Conservation (phyloP, 2,113 vertebrate species). For the Chloroceryle aenea region DNA sequence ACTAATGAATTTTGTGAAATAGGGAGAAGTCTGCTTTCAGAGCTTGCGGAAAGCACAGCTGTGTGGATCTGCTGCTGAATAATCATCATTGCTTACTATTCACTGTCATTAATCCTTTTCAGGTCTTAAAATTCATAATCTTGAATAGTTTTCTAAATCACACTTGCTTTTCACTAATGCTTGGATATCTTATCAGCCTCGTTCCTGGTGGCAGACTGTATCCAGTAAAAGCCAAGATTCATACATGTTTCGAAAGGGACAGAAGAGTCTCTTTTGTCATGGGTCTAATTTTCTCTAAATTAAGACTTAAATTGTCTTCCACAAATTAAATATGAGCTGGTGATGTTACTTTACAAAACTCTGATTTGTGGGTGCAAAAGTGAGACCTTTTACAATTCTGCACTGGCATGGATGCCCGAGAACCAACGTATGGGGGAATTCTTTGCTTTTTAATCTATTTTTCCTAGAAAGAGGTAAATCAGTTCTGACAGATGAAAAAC, state of each 20-base stretch:
- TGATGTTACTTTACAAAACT: not conserved
- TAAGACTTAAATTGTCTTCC: not conserved
- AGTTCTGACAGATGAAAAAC: not conserved
- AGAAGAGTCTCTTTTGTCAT: not conserved
- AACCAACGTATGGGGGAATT: fast-evolving
- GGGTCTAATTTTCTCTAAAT: not conserved
- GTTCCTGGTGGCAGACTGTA: not conserved
- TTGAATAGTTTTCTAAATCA: not conserved
- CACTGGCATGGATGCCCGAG: not conserved
- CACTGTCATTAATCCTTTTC: not conserved
- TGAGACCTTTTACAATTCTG: not conserved
- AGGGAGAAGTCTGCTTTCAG: not conserved
- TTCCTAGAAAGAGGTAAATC: not conserved
- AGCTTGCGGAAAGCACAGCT: not conserved
- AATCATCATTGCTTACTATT: not conserved
- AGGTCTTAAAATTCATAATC: not conserved
- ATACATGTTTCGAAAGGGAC: not conserved
- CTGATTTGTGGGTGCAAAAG: not conserved
- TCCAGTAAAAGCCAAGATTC: not conserved
- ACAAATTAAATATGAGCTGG: fast-evolving
- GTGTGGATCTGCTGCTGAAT: not conserved
- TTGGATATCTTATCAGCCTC: not conserved
- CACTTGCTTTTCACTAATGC: not conserved
- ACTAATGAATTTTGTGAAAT: not conserved
- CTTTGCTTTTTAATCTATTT: not conserved